These are phyloP conservation scores for Trididemnum nubilum DNA, from an alignment of 23 tunicate species.

Conservation along the genomic window DNA sequence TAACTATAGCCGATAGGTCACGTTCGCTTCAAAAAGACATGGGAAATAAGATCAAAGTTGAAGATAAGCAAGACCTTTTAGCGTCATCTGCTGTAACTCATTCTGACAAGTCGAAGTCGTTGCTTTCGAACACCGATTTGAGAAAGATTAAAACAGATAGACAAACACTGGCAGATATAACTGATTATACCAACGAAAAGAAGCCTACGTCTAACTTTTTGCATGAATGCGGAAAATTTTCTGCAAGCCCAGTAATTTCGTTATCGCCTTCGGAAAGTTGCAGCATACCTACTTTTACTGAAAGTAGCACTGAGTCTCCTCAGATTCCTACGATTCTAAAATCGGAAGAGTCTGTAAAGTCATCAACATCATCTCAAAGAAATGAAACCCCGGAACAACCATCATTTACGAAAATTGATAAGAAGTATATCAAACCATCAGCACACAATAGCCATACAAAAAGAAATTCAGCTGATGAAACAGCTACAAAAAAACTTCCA, in stretches of 20 bases:
- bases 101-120: no score
- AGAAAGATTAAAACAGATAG: no score
- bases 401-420: conserved; percentile 38
- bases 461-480: background rate
- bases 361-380: background rate
- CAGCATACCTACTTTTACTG: conserved; percentile 42
- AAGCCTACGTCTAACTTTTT: no score
- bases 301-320: conserved; percentile 46
- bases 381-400: background rate
- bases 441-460: background rate
- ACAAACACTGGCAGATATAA: no score
- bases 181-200: no score
- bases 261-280: conserved; percentile 22
- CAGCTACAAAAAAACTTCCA: conserved; percentile 34
- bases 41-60: background rate
- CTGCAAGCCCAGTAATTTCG: conserved; percentile 2
- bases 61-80: no score
- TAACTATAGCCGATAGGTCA: background rate
- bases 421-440: conserved; percentile 8
- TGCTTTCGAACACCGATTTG: no score
- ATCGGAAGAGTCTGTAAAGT: background rate
- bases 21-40: background rate
- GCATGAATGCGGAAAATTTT: no score
- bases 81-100: no score
- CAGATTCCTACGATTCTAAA: background rate